Percentiles rank a stretch among this genome's conserved stretches.
Conservation (phyloP, 2,797 vertebrate genomes). For the Cirrhinus mrigala region DNA sequence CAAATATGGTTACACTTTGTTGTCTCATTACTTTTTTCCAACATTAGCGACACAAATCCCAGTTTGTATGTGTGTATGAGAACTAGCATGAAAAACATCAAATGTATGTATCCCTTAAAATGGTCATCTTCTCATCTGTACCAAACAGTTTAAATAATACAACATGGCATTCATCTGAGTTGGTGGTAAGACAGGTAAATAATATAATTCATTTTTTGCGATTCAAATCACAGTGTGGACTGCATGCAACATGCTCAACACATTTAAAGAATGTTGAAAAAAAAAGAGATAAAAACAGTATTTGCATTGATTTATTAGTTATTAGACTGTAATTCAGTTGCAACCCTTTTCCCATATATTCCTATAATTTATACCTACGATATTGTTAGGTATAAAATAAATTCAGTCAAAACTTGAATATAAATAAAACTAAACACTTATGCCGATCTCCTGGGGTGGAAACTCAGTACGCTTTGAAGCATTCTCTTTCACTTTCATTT, state of each 20-base stretch:
- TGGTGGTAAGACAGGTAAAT: not conserved
- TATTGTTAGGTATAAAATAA: not conserved
- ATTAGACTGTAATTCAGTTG: not conserved
- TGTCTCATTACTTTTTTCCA: not conserved
- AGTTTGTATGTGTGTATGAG: not conserved
- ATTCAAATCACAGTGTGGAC: not conserved
- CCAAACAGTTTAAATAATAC: not conserved
- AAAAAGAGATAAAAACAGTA: not conserved
- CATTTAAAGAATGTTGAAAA: not conserved
- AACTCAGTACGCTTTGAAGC: not conserved
- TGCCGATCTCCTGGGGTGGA: not conserved
- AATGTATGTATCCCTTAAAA: not conserved
- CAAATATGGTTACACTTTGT: not conserved
- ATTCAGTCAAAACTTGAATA: not conserved
- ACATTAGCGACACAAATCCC: not conserved
- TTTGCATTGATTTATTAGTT: not conserved
- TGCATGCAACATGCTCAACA: not conserved
- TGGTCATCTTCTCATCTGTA: not conserved
- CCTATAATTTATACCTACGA: too few species aligned
- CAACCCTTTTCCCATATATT: too few species aligned
- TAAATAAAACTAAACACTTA: not conserved
- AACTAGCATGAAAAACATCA: not conserved
- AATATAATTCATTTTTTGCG: not conserved
- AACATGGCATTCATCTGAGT: not conserved
- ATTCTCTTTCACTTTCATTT: not conserved